These are phyloP conservation scores for Girardinus metallicus DNA, from an alignment of 2,797 vertebrate species.

Conservation along the genomic window DNA sequence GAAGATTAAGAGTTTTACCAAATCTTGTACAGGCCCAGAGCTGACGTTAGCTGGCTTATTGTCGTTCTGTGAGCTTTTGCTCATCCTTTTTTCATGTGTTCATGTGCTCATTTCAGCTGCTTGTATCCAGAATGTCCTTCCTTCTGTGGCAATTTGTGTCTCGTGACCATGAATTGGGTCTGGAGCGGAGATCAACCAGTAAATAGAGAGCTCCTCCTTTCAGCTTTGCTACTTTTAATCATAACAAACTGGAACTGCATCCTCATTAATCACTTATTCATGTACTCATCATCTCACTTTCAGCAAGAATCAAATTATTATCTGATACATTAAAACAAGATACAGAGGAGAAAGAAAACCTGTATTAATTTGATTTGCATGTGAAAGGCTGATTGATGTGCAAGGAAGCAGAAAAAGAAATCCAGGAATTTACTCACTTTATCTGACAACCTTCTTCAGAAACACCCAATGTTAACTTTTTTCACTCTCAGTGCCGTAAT, in stretches of 20 bases:
- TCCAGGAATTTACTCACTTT: rapidly evolving
- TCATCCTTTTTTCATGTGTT: too few relatives aligned
- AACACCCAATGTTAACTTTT: background rate
- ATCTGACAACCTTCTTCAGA: background rate
- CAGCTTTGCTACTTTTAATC: too few relatives aligned
- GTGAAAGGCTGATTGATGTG: background rate
- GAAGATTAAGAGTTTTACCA: too few relatives aligned
- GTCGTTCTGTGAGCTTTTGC: too few relatives aligned
- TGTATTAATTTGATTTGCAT: background rate
- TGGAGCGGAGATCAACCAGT: background rate
- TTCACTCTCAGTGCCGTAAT: background rate
- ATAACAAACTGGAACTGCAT: background rate
- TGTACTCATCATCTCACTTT: background rate
- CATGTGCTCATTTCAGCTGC: background rate
- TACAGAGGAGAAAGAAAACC: background rate
- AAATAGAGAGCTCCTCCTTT: too few relatives aligned
- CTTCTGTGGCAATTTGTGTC: too few relatives aligned
- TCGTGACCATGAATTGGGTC: background rate
- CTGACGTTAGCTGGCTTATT: too few relatives aligned
- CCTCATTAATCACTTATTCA: background rate
- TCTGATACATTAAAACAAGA: background rate
- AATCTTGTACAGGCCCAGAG: too few relatives aligned
- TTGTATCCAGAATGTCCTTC: background rate
- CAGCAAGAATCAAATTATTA: background rate
- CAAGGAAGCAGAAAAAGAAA: background rate